Conservation (phyloP, 2,888 invertebrate genomes). For the Oxytorus armatus region DNA sequence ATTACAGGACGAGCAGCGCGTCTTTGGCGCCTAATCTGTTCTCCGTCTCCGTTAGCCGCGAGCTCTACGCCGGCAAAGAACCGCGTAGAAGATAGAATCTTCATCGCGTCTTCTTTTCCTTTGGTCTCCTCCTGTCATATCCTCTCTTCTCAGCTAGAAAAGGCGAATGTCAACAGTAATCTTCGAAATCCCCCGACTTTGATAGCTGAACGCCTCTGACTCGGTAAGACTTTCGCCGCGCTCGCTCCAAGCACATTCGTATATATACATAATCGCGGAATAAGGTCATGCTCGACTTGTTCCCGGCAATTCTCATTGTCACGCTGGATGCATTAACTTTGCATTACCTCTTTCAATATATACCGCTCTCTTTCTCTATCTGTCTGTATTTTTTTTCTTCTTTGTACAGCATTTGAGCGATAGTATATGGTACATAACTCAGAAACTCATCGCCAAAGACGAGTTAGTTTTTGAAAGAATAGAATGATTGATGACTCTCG, state of each 20-base stretch:
- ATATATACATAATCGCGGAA: constrained; percentile 38
- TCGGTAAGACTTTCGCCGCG: constrained; percentile 48
- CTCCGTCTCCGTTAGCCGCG: constrained; percentile 23
- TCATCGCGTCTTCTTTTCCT: constrained; percentile 54
- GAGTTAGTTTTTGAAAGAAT: constrained; percentile 18
- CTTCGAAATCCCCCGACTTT: constrained; percentile 61
- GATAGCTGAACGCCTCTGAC: constrained; percentile 61
- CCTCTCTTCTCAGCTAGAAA: constrained; percentile 44
- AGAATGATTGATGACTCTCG: constrained; percentile 53
- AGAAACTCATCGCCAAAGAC: constrained; percentile 21
- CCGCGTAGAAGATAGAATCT: constrained; percentile 37
- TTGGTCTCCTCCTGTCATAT: constrained; percentile 51
- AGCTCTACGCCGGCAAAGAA: constrained; percentile 7
- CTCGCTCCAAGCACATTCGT: constrained; percentile 3
- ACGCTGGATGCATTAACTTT: constrained; percentile 56
- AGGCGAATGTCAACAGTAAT: constrained; percentile 66
- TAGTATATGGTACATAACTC: background rate
- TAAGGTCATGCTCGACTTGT: constrained; percentile 55
- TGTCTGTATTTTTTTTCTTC: background rate
- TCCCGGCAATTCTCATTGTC: constrained; percentile 53
- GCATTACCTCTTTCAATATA: constrained; percentile 39
- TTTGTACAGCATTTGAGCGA: background rate
- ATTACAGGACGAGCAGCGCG: constrained; percentile 42
- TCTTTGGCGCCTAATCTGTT: constrained; percentile 53
- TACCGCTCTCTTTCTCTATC: background rate